Base-by-base conservation (phyloP, 2,113 vertebrate genomes). In the Carollia perspicillata region DNA sequence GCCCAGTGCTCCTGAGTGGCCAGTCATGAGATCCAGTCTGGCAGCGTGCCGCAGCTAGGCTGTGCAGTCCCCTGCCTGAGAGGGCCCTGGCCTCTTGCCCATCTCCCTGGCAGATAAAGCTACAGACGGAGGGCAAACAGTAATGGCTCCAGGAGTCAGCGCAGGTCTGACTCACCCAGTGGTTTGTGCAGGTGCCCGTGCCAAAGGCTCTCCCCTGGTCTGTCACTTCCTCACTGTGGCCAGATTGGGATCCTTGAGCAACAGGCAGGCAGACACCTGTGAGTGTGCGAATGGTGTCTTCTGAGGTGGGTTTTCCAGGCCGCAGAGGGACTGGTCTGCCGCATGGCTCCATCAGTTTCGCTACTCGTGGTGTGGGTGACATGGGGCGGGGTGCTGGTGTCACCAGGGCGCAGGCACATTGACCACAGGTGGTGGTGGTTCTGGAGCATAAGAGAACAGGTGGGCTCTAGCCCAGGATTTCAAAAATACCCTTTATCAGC, bases 61-160 rank as follows among this genome's bases (percentile, higher is more conserved):
- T 14, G 1, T 33, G 18, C 35, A 90, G 35, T 78, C 90, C 42
- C 58, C 93, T 20, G 68, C 80, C 72, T 30, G 80, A 60, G 51
- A 93, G 84, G 69, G 40, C 60, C 49, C 91, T 97, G 97, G 94
- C 95, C 3, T 0, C 40, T 3, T 65, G 92, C 96, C 96, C 63
- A 44, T 84, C 90, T 78, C 53, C 58, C 53, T 53, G 53, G 84
- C 90, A 88, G 86, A 88, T 93, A 95, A 93, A 93, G 66, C 84
- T 66, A 65, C 92, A 97, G 96, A 98, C 80, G 0, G 85, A 97
- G 60, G 85, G 97, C 92, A 97, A 96, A 97, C 87, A 97, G 60
- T 63, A 12, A 40, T 9, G 69, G 89, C 89, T 88, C 74, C 92
- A 91, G 40, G 35, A 93, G 78, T 40, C 55, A 2, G 9, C 11